Evolutionary conservation across 2,113 vertebrate species (phyloP), one percentile per base, ranked within the genome.

Genomic region (Taxidea taxus): DNA sequence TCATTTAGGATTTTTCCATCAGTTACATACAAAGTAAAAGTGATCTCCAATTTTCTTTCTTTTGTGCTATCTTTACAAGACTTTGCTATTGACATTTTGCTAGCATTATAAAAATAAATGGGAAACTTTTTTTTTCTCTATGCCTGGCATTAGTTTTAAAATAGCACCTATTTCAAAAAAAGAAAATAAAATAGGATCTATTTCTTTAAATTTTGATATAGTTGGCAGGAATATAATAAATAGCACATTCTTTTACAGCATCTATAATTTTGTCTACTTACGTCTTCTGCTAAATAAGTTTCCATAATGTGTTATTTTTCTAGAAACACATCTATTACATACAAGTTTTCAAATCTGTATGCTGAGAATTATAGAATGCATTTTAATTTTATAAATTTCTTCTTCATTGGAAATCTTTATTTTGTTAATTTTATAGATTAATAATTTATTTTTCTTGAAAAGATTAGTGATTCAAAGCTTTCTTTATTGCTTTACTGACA

Each of bases 1-100:
- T 91, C n/a, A 90, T 29, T 87, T 91, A 83, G n/a, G 15, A 82
- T 27, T 56, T 92, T 64, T 90, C 31, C n/a, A 88, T 95, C 37
- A 91, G 20, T 47, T 78, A 47, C 58, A 83, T 90, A 49, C 47
- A 91, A 87, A 44, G 3, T 75, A 84, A 87, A 93, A 83, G 23
- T 64, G 5, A 70, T 70, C 7, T 94, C 14, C 13, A 77, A 2
- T 58, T 77, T 90, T 80, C 42, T 68, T 34, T 31, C 23, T 47
- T 47, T 11, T 80, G 42, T 86, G 34, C 9, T 74, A 34, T 47
- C 20, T 87, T 81, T 86, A 64, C 49, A 88, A 60, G 15, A 81
- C 21, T 75, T 86, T 58, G 39, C 31, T 90, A 58, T 21, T 72
- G 12, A 90, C 13, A 2, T 47, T 90, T 89, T 80, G 42, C 12